phyloP scores from a whole-genome alignment of 2,797 vertebrate species.

The Acestrorhynchus altus region DNA sequence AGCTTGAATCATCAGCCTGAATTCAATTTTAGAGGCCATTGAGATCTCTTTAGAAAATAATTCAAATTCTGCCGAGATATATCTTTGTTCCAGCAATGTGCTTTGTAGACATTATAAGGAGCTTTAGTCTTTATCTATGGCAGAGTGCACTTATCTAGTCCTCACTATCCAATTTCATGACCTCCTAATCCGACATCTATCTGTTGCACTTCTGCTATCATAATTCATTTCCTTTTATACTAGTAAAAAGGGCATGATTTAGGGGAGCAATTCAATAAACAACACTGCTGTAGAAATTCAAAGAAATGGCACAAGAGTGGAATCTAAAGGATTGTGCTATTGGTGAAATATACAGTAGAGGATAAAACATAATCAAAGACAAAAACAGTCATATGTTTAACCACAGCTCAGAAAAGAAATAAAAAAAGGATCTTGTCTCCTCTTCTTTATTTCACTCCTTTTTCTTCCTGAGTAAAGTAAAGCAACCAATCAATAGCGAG shows the following conservation, averaged over 20 bases:
- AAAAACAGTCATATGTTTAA: constrained; percentile 32
- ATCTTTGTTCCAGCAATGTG: constrained; percentile 32
- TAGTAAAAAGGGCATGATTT: neutral
- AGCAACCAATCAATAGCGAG: constrained; percentile 74
- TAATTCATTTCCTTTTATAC: constrained; percentile 5
- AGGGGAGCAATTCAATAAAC: constrained; percentile 2
- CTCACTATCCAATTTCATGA: constrained; percentile 6
- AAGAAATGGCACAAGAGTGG: neutral
- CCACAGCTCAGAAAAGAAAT: constrained; percentile 32
- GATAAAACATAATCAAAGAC: constrained; percentile 23
- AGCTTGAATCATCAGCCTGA: neutral
- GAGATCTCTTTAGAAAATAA: neutral
- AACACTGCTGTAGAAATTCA: constrained; percentile 9
- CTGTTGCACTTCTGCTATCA: constrained; percentile 16
- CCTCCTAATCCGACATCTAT: neutral
- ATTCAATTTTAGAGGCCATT: neutral
- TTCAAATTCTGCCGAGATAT: constrained; percentile 31
- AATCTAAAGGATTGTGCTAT: constrained; percentile 9
- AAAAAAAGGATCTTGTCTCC: constrained; percentile 51
- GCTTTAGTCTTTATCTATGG: constrained; percentile 40
- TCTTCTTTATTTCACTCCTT: neutral
- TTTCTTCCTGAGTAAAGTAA: constrained; percentile 33
- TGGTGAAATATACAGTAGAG: neutral
- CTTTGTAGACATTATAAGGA: constrained; percentile 40
- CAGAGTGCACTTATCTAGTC: constrained; percentile 37